Percentiles rank a stretch among this genome's conserved stretches.
These are phyloP conservation scores for Siniperca chuatsi DNA, from an alignment of 2,113 vertebrate genomes.

Conservation along the genomic window DNA sequence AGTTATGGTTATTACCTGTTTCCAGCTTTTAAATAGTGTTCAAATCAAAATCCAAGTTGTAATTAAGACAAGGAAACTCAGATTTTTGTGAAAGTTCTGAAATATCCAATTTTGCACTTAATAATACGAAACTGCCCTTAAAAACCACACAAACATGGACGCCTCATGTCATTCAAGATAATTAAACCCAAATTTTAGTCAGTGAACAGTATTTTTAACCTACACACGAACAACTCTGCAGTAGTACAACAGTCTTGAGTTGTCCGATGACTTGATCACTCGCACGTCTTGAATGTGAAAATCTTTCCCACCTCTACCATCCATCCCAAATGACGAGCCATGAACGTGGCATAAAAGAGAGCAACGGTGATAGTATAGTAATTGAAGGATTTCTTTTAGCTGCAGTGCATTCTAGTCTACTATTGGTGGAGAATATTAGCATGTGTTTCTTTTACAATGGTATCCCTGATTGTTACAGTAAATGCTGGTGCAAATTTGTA, in stretches of 20 bases:
- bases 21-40: neutral
- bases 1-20: constrained; percentile 3
- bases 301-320: neutral
- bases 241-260: too few species aligned
- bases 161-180: neutral
- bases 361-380: neutral
- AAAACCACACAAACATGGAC: neutral
- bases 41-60: neutral
- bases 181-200: neutral
- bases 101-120: neutral
- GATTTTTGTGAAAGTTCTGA: neutral
- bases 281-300: neutral
- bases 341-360: neutral
- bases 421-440: neutral
- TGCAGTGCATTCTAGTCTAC: neutral
- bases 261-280: too few species aligned
- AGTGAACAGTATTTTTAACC: neutral
- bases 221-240: neutral
- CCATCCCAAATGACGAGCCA: neutral
- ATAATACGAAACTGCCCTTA: neutral
- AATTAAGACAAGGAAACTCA: neutral
- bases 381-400: neutral
- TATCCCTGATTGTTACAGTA: neutral
- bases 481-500: neutral
- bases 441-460: neutral